Conservation (phyloP, 2,113 vertebrate species). For the Poecile atricapillus region DNA sequence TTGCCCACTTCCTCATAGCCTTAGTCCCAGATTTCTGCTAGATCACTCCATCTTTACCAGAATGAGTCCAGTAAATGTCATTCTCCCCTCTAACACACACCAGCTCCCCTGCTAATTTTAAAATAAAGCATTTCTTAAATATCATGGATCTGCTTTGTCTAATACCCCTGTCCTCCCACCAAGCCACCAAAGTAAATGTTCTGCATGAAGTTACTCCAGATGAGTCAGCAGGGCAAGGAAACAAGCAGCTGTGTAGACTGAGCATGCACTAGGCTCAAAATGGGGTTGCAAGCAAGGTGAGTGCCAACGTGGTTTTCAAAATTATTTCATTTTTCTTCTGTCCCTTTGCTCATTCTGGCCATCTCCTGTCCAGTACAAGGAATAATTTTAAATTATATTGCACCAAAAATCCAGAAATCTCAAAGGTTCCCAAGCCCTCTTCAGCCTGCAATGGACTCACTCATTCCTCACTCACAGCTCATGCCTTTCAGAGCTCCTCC, state of each 20-base stretch:
- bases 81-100: neutral
- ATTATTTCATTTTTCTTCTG: neutral
- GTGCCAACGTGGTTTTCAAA: neutral
- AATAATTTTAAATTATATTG: neutral
- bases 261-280: neutral
- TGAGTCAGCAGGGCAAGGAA: neutral
- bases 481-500: neutral
- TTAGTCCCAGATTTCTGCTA: neutral
- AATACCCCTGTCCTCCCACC: neutral
- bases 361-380: neutral
- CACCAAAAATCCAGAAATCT: neutral
- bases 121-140: neutral
- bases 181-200: neutral
- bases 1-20: neutral
- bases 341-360: neutral
- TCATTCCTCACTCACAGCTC: neutral
- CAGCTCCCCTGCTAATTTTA: neutral
- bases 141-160: neutral
- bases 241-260: neutral
- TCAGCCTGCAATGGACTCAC: neutral
- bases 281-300: neutral
- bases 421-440: neutral
- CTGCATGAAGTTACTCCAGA: neutral
- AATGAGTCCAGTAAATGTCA: neutral
- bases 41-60: neutral